phyloP scores from a whole-genome alignment of 1,140 invertebrate genomes.

The Scaptomyza pallida region DNA sequence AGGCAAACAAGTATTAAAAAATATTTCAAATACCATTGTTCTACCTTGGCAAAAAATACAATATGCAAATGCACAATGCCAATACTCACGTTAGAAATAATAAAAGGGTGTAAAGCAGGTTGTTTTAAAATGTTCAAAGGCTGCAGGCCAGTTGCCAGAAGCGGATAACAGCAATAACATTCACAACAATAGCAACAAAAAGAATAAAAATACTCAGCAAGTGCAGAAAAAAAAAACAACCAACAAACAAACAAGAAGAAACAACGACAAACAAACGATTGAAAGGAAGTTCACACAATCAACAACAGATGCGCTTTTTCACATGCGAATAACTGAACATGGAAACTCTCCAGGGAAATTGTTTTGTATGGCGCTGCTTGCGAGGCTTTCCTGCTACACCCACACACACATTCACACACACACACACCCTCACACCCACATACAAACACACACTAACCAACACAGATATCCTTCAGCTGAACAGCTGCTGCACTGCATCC shows the following conservation, averaged over 20 bases:
- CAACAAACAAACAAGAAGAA: constrained; percentile 44
- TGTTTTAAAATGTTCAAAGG: constrained; percentile 34
- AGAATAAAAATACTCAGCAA: constrained; percentile 12
- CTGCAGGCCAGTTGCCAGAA: constrained; percentile 53
- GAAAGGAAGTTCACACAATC: constrained; percentile 81
- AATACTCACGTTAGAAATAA: not conserved
- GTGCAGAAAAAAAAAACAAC: constrained; percentile 41
- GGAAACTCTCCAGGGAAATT: constrained; percentile 79
- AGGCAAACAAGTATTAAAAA: not conserved
- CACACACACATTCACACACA: constrained; percentile 4
- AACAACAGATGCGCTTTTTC: constrained; percentile 81
- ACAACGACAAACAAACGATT: constrained; percentile 76
- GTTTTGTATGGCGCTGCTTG: constrained; percentile 65
- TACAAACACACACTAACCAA: constrained; percentile 1
- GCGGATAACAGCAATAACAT: constrained; percentile 80
- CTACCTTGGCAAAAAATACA: too few species aligned
- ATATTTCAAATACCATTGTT: not conserved
- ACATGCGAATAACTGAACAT: constrained; percentile 81
- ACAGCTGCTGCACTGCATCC: constrained; percentile 59
- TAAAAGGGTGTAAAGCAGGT: constrained; percentile 12
- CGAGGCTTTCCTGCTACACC: constrained; percentile 17
- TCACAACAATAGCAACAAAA: constrained; percentile 43
- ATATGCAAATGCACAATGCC: not conserved
- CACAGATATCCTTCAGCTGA: constrained; percentile 14
- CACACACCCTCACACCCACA: constrained; percentile 10